phyloP scores from a whole-genome alignment of 92 coral and sea anemone genomes.

The Siderastrea radians region DNA sequence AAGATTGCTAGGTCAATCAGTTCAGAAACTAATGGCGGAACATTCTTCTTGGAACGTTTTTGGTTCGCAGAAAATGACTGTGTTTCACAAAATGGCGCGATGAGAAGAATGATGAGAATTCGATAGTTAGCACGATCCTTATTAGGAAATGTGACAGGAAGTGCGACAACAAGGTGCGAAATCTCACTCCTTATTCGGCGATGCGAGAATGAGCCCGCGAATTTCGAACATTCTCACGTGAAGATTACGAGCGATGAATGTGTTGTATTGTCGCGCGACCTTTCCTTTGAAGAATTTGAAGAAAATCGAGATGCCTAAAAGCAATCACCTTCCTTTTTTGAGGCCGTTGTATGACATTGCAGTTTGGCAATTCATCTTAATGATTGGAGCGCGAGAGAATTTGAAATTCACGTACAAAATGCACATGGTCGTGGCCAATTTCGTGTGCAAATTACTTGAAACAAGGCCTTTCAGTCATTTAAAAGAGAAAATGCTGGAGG shows the following conservation, averaged over 20 bases:
- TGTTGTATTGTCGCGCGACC: not conserved
- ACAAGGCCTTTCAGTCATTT: conserved; percentile 41
- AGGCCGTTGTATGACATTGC: conserved; percentile 47
- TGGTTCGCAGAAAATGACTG: too few species aligned
- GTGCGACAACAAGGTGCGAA: not conserved
- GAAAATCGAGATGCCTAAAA: conserved; percentile 5
- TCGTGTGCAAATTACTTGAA: conserved; percentile 43
- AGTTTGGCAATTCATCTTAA: conserved; percentile 41
- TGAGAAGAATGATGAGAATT: not conserved
- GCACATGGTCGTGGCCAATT: conserved; percentile 61
- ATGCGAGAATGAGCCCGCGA: not conserved
- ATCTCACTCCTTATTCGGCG: not conserved
- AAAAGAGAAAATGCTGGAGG: not conserved
- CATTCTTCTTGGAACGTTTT: not conserved
- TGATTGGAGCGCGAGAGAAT: conserved; percentile 9
- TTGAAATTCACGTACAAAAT: conserved; percentile 20
- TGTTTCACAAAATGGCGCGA: not conserved
- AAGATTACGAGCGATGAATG: not conserved
- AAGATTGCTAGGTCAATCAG: conserved; percentile 29
- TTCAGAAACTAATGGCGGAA: not conserved
- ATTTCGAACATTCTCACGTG: not conserved
- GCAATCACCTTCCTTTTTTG: conserved; percentile 20
- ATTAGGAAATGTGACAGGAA: not conserved
- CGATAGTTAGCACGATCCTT: not conserved
- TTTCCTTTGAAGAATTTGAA: not conserved